Percentiles rank a stretch among this genome's conserved stretches.
Conservation (phyloP, 2,797 vertebrate genomes). For the Chloroceryle amazona region DNA sequence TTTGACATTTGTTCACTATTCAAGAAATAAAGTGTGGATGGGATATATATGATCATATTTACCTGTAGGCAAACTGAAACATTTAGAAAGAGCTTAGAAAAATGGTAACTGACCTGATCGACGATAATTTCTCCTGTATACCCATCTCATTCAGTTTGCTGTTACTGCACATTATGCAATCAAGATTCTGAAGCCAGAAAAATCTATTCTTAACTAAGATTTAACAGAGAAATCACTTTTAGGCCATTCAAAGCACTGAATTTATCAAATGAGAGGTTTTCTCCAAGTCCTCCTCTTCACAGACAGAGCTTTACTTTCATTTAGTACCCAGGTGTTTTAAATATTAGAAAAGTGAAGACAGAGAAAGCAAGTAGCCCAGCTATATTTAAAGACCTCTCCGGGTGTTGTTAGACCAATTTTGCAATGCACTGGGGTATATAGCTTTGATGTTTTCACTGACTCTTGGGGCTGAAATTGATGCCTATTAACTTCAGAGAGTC, state of each 20-base stretch:
- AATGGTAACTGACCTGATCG: neutral
- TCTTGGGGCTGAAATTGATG: neutral
- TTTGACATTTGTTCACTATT: neutral
- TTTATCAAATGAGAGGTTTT: neutral
- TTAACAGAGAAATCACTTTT: neutral
- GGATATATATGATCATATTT: neutral
- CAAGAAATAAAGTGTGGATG: neutral
- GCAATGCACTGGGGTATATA: neutral
- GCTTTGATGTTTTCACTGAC: neutral
- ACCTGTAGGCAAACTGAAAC: neutral
- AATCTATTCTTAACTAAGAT: neutral
- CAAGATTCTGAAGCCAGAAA: neutral
- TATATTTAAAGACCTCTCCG: neutral
- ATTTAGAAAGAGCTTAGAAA: neutral
- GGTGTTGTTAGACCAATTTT: neutral
- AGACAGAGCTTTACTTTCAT: neutral
- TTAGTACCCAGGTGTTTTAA: neutral
- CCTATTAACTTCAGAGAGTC: neutral
- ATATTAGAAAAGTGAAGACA: neutral
- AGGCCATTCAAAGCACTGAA: neutral
- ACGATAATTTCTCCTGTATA: neutral
- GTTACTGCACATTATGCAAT: neutral
- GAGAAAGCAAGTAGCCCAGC: neutral
- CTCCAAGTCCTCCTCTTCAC: neutral
- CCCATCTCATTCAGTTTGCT: neutral